A percentile compares a stretch with the other conserved stretches of the same genome.
These are phyloP conservation scores for Dipodomys ordii DNA, from an alignment of 2,113 vertebrate genomes.

Conservation along the genomic window DNA sequence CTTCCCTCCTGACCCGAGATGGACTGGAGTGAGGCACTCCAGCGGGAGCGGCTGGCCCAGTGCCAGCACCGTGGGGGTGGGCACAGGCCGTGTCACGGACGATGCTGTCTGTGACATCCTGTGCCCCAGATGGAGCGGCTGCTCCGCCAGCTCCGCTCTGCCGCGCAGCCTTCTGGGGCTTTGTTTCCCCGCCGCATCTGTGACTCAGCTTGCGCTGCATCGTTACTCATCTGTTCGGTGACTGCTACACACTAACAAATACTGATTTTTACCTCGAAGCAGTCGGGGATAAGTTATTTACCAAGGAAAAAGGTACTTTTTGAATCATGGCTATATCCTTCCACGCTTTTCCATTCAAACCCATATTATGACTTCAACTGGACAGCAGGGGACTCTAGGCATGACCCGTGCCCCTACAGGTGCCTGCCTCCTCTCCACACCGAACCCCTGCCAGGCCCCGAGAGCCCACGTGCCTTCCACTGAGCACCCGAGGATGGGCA, in stretches of 20 bases:
- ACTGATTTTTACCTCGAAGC: constrained; percentile 53
- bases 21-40: background rate
- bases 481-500: accelerated
- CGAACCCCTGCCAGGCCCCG: background rate
- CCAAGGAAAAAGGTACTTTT: constrained; percentile 60
- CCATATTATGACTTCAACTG: accelerated
- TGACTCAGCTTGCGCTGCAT: constrained; percentile 20
- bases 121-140: background rate
- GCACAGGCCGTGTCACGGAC: background rate
- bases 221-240: constrained; percentile 60
- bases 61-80: accelerated
- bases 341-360: background rate
- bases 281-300: background rate
- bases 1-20: background rate
- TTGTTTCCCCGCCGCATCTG: constrained; percentile 8
- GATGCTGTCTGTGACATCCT: background rate
- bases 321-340: constrained; percentile 19
- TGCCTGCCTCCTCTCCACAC: background rate
- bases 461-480: background rate
- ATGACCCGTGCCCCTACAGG: too few relatives aligned
- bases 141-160: background rate
- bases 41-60: background rate
- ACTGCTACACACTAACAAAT: constrained; percentile 35
- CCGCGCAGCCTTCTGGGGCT: background rate
- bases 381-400: background rate